A percentile compares a stretch with the other conserved stretches of the same genome.
These are phyloP conservation scores for Paguma larvata DNA, from an alignment of 2,797 vertebrate genomes.

Conservation along the genomic window DNA sequence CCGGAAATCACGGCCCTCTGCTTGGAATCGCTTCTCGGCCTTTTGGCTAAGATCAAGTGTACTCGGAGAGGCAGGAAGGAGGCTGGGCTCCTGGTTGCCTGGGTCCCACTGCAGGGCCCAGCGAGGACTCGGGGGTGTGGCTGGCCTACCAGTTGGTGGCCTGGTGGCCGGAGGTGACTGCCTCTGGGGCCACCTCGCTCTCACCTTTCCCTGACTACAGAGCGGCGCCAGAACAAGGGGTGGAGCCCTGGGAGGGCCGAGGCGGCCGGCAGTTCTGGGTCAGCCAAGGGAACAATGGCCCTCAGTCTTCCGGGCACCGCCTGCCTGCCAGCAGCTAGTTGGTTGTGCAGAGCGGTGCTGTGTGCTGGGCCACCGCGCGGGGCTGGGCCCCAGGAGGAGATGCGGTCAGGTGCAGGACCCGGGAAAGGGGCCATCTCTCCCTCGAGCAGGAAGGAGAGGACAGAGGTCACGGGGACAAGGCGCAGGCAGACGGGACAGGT, in stretches of 20 bases:
- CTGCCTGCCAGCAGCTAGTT: not conserved
- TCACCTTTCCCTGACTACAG: not conserved
- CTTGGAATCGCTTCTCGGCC: not conserved
- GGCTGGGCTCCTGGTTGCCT: not conserved
- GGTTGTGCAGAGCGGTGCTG: fast-evolving
- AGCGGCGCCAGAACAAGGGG: not conserved
- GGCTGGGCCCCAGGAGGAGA: not conserved
- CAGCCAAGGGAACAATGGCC: slow-evolving; percentile 59
- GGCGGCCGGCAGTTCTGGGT: slow-evolving; percentile 30
- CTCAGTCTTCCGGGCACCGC: slow-evolving; percentile 42
- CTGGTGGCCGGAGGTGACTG: not conserved
- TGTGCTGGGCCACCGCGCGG: not conserved
- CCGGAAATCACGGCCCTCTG: not conserved
- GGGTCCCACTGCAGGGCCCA: not conserved
- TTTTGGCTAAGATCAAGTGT: too few relatives aligned
- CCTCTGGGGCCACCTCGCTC: not conserved
- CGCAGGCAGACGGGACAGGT: fast-evolving
- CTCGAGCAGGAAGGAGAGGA: not conserved
- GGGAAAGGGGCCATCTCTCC: not conserved
- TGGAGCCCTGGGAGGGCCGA: not conserved
- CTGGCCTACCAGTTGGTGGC: not conserved
- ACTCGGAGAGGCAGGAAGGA: not conserved
- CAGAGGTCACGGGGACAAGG: not conserved
- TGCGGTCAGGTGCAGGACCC: not conserved
- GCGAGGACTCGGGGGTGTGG: not conserved